phyloP scores from a whole-genome alignment of 2,888 invertebrate genomes.

The Meteorus cinctellus region DNA sequence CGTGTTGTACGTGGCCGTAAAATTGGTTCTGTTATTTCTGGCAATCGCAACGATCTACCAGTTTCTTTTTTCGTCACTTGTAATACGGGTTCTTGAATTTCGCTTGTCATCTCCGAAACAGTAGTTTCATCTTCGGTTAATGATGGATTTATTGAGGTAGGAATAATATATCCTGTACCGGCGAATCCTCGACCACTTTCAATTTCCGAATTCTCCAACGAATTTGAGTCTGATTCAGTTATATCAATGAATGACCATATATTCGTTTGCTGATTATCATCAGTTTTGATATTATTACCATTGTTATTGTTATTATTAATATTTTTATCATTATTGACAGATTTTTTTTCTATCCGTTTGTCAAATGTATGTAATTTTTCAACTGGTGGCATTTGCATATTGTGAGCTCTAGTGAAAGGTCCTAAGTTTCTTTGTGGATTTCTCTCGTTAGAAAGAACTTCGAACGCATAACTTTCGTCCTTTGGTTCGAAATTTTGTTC shows the following conservation, averaged over 20 bases:
- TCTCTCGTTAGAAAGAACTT: slow-evolving; percentile 51
- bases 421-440: slow-evolving; percentile 61
- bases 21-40: slow-evolving; percentile 81
- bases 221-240: slow-evolving; percentile 67
- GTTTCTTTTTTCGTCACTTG: slow-evolving; percentile 71
- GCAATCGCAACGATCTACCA: slow-evolving; percentile 66
- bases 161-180: slow-evolving; percentile 53
- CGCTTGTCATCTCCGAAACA: slow-evolving; percentile 62
- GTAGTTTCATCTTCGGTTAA: slow-evolving; percentile 23
- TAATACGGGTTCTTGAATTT: slow-evolving; percentile 85
- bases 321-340: slow-evolving; percentile 28
- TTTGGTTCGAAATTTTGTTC: slow-evolving; percentile 58
- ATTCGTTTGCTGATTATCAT: slow-evolving; percentile 16
- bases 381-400: slow-evolving; percentile 50
- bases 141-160: slow-evolving; percentile 40
- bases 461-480: slow-evolving; percentile 47
- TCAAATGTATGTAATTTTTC: neutral
- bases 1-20: slow-evolving; percentile 75
- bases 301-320: neutral
- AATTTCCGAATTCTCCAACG: slow-evolving; percentile 62
- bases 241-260: slow-evolving; percentile 66
- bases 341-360: neutral
- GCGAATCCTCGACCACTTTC: slow-evolving; percentile 69
- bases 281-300: neutral
- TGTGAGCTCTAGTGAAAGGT: slow-evolving; percentile 68